Base-by-base conservation (phyloP, 2,113 vertebrate genomes). In the Corythoichthys intestinalis region DNA sequence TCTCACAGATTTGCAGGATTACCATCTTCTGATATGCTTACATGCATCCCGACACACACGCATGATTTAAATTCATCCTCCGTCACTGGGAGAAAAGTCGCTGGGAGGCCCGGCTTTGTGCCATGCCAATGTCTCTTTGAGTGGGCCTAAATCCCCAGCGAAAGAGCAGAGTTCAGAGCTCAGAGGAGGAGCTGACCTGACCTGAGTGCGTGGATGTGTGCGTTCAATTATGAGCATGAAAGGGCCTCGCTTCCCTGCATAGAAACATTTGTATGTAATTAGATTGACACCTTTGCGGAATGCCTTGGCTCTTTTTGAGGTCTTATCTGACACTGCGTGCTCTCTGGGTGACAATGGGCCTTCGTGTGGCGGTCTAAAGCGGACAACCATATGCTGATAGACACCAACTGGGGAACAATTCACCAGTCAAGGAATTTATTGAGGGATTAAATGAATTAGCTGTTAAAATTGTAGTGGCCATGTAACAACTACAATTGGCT, bases 211-310 rank as follows among this genome's bases (percentile, higher is more conserved):
- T 10, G 53, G n/a, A 49, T 66, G 53, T 20, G 73, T 57, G 65
- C 64, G 69, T 74, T 67, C 64, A n/a, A 82, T 74, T 74, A 41
- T 62, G 67, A 66, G 48, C 2, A 9, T 67, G 63, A 53, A 17
- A 72, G 71, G 47, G 28, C 4, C 64, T 66, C 49, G 56, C 81
- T 81, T 79, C 78, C 71, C 73, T 80, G 78, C 70, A 50, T 72
- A 62, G 79, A 44, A 76, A 73, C 81, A 66, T 88, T 82, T 78
- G 77, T 52, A 69, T 66, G 66, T 81, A 85, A 87, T 90, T 88
- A 89, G 74, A 83, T 37, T 57, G 75, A 79, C 85, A 80, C 74
- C 64, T 80, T 79, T 61, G 44, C 65, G 71, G 82, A 82, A 87
- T 88, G 84, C 76, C 35, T 41, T 11, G 61, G 69, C 76, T 44